Evolutionary conservation across 2,888 invertebrate species (phyloP).

Genomic region (Melieria omissa): DNA sequence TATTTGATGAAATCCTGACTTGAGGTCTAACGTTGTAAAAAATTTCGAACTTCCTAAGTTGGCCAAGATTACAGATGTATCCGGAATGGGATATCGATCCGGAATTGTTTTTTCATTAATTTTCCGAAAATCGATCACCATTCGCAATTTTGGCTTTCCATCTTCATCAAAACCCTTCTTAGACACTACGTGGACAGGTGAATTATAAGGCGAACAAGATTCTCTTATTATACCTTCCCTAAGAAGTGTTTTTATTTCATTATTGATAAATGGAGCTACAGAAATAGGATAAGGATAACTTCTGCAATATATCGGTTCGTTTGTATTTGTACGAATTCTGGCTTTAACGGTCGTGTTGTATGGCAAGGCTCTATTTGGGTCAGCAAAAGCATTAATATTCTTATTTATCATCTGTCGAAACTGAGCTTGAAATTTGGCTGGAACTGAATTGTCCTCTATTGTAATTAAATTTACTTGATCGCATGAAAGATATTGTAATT

Average conservation of each 20-base stretch:
- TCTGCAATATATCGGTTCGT: constrained; percentile 34
- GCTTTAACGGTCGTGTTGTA: constrained; percentile 35
- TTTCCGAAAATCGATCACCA: constrained; percentile 33
- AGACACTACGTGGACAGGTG: constrained; percentile 21
- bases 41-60: constrained; percentile 27
- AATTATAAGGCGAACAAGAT: constrained; percentile 35
- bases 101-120: constrained; percentile 10
- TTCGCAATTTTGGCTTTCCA: constrained; percentile 28
- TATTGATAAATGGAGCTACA: constrained; percentile 36
- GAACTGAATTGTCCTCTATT: constrained; percentile 20
- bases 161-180: constrained; percentile 26
- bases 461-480: constrained; percentile 21
- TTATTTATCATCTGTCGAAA: constrained; percentile 21
- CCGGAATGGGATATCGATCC: constrained; percentile 28
- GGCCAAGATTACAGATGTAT: constrained; percentile 15
- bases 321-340: constrained; percentile 30
- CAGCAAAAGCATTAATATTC: constrained; percentile 38
- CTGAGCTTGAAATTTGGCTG: constrained; percentile 9
- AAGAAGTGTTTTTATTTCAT: constrained; percentile 33
- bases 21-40: constrained; percentile 28
- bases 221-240: constrained; percentile 34
- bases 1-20: constrained; percentile 33
- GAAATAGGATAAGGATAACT: constrained; percentile 38
- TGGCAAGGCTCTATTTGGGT: constrained; percentile 34
- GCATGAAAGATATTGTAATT: constrained; percentile 25